These are phyloP conservation scores for Aramus guarauna DNA, from an alignment of 2,113 vertebrate genomes.

Conservation along the genomic window DNA sequence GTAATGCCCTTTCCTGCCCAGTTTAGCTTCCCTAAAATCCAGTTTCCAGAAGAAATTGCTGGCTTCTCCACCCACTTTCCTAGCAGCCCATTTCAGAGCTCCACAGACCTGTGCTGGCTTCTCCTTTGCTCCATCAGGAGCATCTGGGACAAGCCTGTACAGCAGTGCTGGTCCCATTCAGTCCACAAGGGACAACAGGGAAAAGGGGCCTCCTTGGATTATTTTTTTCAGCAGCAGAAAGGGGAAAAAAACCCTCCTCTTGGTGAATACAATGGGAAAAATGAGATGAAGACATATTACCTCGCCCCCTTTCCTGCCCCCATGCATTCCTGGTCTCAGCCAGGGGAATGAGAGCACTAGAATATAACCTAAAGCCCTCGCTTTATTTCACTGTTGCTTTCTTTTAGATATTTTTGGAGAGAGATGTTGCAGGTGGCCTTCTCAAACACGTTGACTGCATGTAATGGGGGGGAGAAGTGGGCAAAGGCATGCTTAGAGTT, in stretches of 20 bases:
- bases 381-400: neutral
- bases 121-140: neutral
- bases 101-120: neutral
- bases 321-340: neutral
- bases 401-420: neutral
- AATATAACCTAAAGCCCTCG: neutral
- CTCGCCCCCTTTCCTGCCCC: neutral
- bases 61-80: neutral
- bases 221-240: neutral
- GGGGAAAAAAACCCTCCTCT: neutral
- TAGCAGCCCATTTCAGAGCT: neutral
- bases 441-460: neutral
- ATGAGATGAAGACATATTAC: neutral
- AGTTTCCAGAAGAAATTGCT: neutral
- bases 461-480: neutral
- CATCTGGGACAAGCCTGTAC: neutral
- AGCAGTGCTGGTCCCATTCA: neutral
- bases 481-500: neutral
- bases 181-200: neutral
- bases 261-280: neutral
- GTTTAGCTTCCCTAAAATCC: neutral
- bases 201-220: neutral
- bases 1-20: neutral
- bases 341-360: neutral
- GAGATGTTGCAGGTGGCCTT: neutral